phyloP scores from a whole-genome alignment of 37 sponge, comb jelly and placozoan species.

The Halisarca cf. caerulea region DNA sequence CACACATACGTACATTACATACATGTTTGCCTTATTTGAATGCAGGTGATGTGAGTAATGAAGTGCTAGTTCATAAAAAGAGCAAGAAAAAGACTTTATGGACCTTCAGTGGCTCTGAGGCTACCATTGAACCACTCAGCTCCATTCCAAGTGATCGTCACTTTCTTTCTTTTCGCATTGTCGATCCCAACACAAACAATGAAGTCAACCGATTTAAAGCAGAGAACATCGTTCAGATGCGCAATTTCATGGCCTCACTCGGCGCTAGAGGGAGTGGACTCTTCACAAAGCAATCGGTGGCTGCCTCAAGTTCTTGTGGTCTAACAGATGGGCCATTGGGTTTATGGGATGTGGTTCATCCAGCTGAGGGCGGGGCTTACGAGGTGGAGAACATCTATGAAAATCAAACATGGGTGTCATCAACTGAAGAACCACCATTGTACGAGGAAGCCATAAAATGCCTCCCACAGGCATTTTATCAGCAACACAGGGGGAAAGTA shows the following conservation, averaged over 20 bases:
- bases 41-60: neutral
- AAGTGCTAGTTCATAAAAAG: constrained; percentile 8
- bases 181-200: constrained; percentile 5
- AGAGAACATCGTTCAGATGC: constrained; percentile 60
- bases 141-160: constrained; percentile 25
- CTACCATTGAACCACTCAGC: constrained; percentile 32
- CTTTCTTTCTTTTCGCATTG: constrained; percentile 45
- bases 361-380: neutral
- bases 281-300: constrained; percentile 45
- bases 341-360: neutral
- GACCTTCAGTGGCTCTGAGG: constrained; percentile 20
- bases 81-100: constrained; percentile 25
- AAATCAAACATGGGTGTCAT: neutral
- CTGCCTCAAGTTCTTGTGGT: neutral
- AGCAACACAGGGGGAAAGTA: too few relatives aligned
- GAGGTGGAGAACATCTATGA: constrained; percentile 4
- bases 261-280: constrained; percentile 65
- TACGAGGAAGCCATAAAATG: constrained; percentile 14
- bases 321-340: neutral
- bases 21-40: too few relatives aligned
- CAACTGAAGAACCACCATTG: neutral
- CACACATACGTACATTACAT: too few relatives aligned
- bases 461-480: constrained; percentile 47
- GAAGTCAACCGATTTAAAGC: constrained; percentile 43
- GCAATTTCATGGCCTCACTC: constrained; percentile 73